Conservation (phyloP, 2,797 vertebrate species). For the Parotocinclus haroldoi region DNA sequence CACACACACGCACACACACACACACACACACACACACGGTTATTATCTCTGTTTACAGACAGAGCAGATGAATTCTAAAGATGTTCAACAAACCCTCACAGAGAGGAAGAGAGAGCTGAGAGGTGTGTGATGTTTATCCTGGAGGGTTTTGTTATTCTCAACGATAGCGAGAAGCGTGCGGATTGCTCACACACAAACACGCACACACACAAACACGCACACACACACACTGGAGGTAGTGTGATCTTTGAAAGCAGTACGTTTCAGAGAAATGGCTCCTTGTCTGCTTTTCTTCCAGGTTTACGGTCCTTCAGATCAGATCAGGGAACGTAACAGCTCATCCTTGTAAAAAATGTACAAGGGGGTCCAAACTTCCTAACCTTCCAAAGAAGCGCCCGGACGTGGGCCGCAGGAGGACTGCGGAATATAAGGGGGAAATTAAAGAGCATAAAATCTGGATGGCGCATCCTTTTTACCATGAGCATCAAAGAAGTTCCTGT, state of each 20-base stretch:
- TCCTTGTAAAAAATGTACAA: too few relatives aligned
- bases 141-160: constrained; percentile 4
- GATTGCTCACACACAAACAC: neutral
- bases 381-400: too few relatives aligned
- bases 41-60: neutral
- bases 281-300: neutral
- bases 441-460: too few relatives aligned
- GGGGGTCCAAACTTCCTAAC: too few relatives aligned
- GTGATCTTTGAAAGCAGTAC: constrained; percentile 17
- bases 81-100: neutral
- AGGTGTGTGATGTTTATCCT: constrained; percentile 31
- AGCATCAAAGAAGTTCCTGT: too few relatives aligned
- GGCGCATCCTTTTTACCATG: too few relatives aligned
- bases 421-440: too few relatives aligned
- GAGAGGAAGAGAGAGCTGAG: neutral
- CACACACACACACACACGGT: constrained; percentile 2
- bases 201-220: neutral
- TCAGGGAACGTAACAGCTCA: too few relatives aligned
- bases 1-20: constrained; percentile 9
- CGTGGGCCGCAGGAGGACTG: too few relatives aligned
- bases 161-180: constrained; percentile 6
- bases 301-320: too few relatives aligned
- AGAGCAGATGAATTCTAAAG: neutral
- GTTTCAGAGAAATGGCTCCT: constrained; percentile 9
- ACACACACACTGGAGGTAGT: constrained; percentile 1